Base-by-base conservation (phyloP, 2,888 invertebrate species). In the Lutraria lutraria region DNA sequence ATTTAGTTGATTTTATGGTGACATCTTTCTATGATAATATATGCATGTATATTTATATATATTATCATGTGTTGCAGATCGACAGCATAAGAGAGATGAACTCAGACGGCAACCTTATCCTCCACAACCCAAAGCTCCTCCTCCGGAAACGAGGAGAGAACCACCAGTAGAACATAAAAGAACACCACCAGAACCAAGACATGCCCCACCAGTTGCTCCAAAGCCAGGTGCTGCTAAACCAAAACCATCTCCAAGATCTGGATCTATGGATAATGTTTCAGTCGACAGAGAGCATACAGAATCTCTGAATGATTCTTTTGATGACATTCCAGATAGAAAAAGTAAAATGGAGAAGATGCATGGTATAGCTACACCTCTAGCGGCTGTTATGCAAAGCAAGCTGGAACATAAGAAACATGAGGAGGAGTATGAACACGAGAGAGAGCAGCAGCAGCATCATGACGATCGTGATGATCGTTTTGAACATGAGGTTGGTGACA, bases 261-360 rank as follows among this genome's bases (percentile, higher is more conserved):
- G 89, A 16, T 82, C 87, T 19, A 89, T 86, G 25, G 88, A 88
- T 52, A 85, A 80, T 87, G 87, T 60, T n/a, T 87, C 86, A 0
- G 72, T 88, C 0, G 88, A 90, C 52, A 85, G 86, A 54, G 83
- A 83, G 21, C 81, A 83, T 31, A 34, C 63, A 21, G 86, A 81
- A 19, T 90, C 92, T 21, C 79, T 92, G 2, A 88, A 89, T 89
- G 89, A 90, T 60, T 90, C 90, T 19, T 91, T 92, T 88, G 92
- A 92, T n/a, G 92, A 91, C 63, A 80, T 87, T 31, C 90, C 91
- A n/a, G 90, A 91, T 72, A 92, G 93, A 60, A 93, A 89, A 68
- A 92, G 92, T 83, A 89, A 89, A 52, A 91, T 94, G 90, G 93
- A 93, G 80, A 94, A 89, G 88, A 93, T 94, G 86, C 91, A 93